Evolutionary conservation across 1,140 invertebrate species (phyloP).

Genomic region (Physella acuta): DNA sequence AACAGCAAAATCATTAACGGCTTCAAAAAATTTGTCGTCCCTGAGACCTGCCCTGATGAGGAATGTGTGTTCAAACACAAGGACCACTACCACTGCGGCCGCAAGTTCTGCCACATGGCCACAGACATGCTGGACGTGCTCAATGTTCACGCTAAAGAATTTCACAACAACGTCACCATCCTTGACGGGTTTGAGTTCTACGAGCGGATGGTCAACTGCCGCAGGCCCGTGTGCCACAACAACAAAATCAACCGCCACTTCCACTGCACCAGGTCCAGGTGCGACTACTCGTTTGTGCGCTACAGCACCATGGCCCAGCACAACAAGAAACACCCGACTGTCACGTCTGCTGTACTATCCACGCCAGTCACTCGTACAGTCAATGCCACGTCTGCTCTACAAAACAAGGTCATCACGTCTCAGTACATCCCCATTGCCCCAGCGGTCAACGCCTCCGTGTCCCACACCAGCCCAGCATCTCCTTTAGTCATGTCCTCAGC

Average conservation of each 20-base stretch:
- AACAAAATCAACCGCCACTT: conserved; percentile 76
- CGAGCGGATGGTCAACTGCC: conserved; percentile 77
- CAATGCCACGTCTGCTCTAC: background rate
- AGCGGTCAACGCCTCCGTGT: conserved; percentile 5
- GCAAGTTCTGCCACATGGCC: conserved; percentile 73
- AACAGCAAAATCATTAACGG: conserved; percentile 51
- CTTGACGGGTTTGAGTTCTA: conserved; percentile 81
- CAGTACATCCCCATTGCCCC: conserved; percentile 34
- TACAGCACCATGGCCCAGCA: conserved; percentile 72
- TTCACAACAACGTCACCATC: conserved; percentile 80
- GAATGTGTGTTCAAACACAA: conserved; percentile 66
- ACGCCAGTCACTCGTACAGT: conserved; percentile 4
- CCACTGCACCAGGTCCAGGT: conserved; percentile 74
- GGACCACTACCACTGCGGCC: conserved; percentile 77
- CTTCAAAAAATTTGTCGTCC: conserved; percentile 66
- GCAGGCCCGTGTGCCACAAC: conserved; percentile 70
- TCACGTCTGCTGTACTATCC: conserved; percentile 22
- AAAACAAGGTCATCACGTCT: background rate
- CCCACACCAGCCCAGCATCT: background rate
- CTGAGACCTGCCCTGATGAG: conserved; percentile 67
- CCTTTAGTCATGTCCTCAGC: background rate
- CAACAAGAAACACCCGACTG: conserved; percentile 64
- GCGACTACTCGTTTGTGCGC: conserved; percentile 76
- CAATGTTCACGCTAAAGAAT: conserved; percentile 75
- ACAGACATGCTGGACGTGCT: conserved; percentile 71